These are phyloP conservation scores for Melanotus villosus DNA, from an alignment of 2,888 invertebrate species.

Conservation along the genomic window DNA sequence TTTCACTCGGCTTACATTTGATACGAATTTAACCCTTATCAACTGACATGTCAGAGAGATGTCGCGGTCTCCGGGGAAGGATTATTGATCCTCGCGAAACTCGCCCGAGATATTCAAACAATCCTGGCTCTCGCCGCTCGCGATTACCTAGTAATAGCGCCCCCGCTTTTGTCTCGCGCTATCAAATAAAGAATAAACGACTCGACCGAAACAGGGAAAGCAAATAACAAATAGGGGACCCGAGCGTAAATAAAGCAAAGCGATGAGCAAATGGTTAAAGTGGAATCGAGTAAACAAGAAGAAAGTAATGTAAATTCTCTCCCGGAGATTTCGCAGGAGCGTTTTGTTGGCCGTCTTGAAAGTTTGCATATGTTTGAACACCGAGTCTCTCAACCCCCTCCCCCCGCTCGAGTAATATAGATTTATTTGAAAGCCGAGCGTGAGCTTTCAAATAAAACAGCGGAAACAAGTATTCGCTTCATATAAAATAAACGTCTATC, in stretches of 20 bases:
- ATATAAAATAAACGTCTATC: conserved; percentile 44
- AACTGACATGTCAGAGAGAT: conserved; percentile 54
- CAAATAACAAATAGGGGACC: conserved; percentile 38
- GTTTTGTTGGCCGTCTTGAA: conserved; percentile 41
- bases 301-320: conserved; percentile 41
- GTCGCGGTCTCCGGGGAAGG: conserved; percentile 48
- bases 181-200: conserved; percentile 46
- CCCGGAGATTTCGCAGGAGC: conserved; percentile 23
- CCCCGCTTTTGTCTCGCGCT: conserved; percentile 35
- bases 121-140: conserved; percentile 43
- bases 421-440: conserved; percentile 43
- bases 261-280: conserved; percentile 44
- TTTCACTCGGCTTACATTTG: conserved; percentile 54
- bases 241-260: conserved; percentile 42
- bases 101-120: conserved; percentile 54
- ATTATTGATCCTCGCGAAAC: conserved; percentile 55
- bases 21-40: conserved; percentile 68
- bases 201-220: conserved; percentile 39
- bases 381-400: conserved; percentile 35
- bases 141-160: conserved; percentile 47
- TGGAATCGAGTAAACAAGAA: conserved; percentile 41
- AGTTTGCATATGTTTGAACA: conserved; percentile 42
- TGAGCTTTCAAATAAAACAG: conserved; percentile 44
- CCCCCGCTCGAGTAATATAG: conserved; percentile 39
- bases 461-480: conserved; percentile 45